Evolutionary conservation across 2,113 vertebrate species (phyloP), one percentile per base, ranked within the genome.

Genomic region (Mohoua ochrocephala): DNA sequence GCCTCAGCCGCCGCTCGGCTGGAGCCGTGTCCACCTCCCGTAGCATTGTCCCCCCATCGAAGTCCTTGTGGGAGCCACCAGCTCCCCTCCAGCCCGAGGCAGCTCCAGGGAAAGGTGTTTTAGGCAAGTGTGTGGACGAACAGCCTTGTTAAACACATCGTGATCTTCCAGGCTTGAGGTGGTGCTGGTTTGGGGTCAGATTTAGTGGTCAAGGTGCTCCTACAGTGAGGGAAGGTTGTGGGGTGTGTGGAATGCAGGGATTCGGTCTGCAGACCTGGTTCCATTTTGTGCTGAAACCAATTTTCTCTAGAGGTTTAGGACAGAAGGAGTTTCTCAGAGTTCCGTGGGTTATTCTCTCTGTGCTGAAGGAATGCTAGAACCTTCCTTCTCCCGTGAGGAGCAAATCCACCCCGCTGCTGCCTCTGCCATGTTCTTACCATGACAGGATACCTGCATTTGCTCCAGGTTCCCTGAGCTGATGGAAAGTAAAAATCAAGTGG

Each of bases 11-110:
- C 12, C 0, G n/a, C 82, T 71, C 35, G 1, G 15, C 3, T 2
- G 57, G 8, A 54, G 52, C 27, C 1, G 1, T 3, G 74, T 24
- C 85, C 53, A 28, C 8, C 39, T 13, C 50, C 50, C 1, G 0
- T 14, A 35, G 17, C 41, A 1, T 23, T 47, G 1, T 23, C 2
- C 4, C 20, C 22, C 15, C 37, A 0, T 27, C 54, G 2, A 0
- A 5, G 3, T 27, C 77, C 39, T 24, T 13, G 2, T 5, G 6
- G 70, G 57, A 64, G 42, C 28, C 65, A 14, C 39, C 54, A 22
- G 49, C n/a, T 74, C 7, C 13, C 11, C 44, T 42, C 26, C 53
- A 52, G 61, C 35, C 49, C 41, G 3, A 16, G 53, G 78, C 2
- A 27, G 45, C 28, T 65, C 63, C 39, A 8, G 60, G 13, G 47